Base-by-base conservation (phyloP, 2,113 vertebrate genomes). In the Pelecanoides urinatrix region DNA sequence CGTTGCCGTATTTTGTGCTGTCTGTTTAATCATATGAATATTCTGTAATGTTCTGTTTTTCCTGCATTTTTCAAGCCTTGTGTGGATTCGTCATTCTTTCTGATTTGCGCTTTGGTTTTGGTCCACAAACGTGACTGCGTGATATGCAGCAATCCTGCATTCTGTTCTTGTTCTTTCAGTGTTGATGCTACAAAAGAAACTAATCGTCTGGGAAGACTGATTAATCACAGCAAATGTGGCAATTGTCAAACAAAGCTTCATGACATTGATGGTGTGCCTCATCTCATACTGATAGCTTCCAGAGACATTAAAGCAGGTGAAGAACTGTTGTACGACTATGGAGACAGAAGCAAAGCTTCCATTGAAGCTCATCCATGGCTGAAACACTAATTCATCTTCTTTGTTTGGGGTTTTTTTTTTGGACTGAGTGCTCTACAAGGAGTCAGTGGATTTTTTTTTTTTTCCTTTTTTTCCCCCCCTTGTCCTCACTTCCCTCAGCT, bases 181-280 rank as follows among this genome's bases (percentile, higher is more conserved):
- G 99, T 99, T 70, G 99, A 99, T 34, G 99, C 99, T 22, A 99
- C 99, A 3, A 98, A 98, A 61, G 99, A 99, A 97, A 99, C 98
- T 0, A 94, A 94, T 27, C 99, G 99, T 19, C 98, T 99, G 32
- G 99, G 99, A 5, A 97, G 99, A 58, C 98, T 99, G 58, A 98
- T 99, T 79, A 99, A 99, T 90, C 99, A 99, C 98, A 99, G 99
- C 96, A 99, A 99, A 94, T 98, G 94, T 44, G 99, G 99, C 63
- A 99, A 99, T 95, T 99, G 99, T 94, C 99, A 99, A 50, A 99
- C 99, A 11, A 99, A 98, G 73, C 98, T 99, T 30, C 99, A 99
- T n/a, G 98, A 98, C 94, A 98, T 99, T 3, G 97, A 98, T 3
- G 99, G 98, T 20, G 97, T 97, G 58, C 99, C 99, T 88, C 99